Base-by-base conservation (phyloP, 2,113 vertebrate genomes). In the Octodon degus region DNA sequence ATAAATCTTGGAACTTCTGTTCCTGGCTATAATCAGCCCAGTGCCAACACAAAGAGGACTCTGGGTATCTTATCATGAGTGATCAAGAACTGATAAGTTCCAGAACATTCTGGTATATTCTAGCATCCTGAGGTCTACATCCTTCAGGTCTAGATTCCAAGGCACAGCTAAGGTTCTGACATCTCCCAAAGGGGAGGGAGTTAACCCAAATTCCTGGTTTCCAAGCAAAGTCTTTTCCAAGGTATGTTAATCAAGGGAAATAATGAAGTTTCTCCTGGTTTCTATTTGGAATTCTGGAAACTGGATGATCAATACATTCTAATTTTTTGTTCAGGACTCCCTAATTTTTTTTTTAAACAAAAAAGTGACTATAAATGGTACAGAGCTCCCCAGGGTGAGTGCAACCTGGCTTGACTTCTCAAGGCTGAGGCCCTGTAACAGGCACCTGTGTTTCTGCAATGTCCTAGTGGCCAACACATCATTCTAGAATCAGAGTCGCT, bases 61-160 rank as follows among this genome's bases (percentile, higher is more conserved):
- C 32, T 80, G 68, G 50, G 16, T 19, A 11, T 94, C 62, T 63
- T 5, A 25, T 30, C 32, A 11, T 47, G 24, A 55, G 37, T 40
- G 50, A 76, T 50, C 34, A 77, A 16, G 25, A 32, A 70, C 11
- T 34, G 27, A 70, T 43, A 67, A 53, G 47, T 24, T 89, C 4
- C 34, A 88, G 81, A 85, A 94, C 60, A 82, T 82, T 93, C 40
- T 94, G 37, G 20, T 67, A 30, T 87, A 30, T 58, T 84, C 50
- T 17, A 89, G 60, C 17, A 91, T 93, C 88, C n/a, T 68, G 17
- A 70, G 27, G 10, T 67, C 70, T 91, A 27, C 11, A 43, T 50
- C 10, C 43, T 77, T 25, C 79, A 17, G 63, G 50, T 80, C 80
- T 92, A 47, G 34, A 83, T 24, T 24, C 30, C 53, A 77, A 63